Conservation (phyloP, 2,113 vertebrate genomes). For the Gambusia holbrooki region DNA sequence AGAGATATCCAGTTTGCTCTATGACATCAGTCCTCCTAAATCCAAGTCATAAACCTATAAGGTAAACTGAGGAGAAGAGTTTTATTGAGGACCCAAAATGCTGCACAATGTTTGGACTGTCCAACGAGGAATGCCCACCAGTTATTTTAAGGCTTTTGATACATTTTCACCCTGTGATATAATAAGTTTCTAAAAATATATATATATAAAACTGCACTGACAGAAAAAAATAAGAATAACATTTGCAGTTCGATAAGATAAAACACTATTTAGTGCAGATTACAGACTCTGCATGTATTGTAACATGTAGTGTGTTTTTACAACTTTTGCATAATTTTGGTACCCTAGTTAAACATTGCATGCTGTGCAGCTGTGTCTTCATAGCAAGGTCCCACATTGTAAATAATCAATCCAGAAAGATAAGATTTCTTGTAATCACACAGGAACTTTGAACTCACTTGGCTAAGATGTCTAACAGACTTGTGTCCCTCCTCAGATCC, state of each 20-base stretch:
- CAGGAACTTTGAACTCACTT: constrained; percentile 51
- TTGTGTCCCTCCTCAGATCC: constrained; percentile 55
- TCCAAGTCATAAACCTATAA: no score
- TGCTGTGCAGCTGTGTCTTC: not conserved
- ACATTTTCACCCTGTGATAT: not conserved
- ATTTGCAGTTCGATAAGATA: not conserved
- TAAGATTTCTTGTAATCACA: constrained; percentile 34
- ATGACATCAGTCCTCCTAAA: no score
- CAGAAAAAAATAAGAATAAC: not conserved
- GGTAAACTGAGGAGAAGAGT: no score
- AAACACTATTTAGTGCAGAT: not conserved
- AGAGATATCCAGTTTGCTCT: no score
- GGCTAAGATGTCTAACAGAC: constrained; percentile 47
- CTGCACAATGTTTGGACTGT: no score
- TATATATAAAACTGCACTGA: not conserved
- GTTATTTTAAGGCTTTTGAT: not conserved
- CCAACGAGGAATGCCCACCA: not conserved
- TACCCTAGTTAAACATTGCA: constrained; percentile 33
- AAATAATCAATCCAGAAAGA: constrained; percentile 41
- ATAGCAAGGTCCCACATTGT: constrained; percentile 17
- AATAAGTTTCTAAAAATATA: not conserved
- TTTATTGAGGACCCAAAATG: no score
- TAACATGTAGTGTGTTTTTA: not conserved
- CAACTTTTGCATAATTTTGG: not conserved
- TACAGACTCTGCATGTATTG: not conserved